phyloP scores from a whole-genome alignment of 1,140 invertebrate genomes.

The Thaumetopoea pityocampa region DNA sequence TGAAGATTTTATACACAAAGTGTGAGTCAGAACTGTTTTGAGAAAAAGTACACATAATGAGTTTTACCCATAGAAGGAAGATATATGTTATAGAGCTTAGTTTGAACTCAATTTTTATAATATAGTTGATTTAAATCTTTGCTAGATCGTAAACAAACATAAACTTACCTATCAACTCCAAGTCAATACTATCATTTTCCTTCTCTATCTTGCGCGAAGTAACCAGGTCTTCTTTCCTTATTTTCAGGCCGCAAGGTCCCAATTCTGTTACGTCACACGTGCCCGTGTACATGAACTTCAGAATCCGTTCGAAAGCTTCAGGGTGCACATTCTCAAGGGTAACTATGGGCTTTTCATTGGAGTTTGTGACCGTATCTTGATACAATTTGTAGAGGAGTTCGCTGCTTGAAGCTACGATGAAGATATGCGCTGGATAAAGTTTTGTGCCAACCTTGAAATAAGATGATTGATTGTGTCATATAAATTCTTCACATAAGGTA shows the following conservation, averaged over 20 bases:
- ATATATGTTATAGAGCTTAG: too few relatives aligned
- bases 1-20: too few relatives aligned
- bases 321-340: slow-evolving; percentile 75
- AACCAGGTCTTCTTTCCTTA: slow-evolving; percentile 55
- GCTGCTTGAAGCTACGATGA: slow-evolving; percentile 81
- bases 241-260: slow-evolving; percentile 68
- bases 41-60: too few relatives aligned
- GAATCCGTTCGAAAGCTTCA: slow-evolving; percentile 80
- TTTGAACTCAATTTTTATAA: too few relatives aligned
- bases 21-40: too few relatives aligned
- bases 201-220: slow-evolving; percentile 35
- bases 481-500: too few relatives aligned
- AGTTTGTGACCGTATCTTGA: slow-evolving; percentile 29
- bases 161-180: slow-evolving; percentile 44
- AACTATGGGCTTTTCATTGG: slow-evolving; percentile 46
- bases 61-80: too few relatives aligned
- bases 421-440: slow-evolving; percentile 80
- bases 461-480: too few relatives aligned
- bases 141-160: too few relatives aligned
- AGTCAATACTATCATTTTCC: slow-evolving; percentile 31
- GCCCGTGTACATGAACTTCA: slow-evolving; percentile 82
- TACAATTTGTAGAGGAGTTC: slow-evolving; percentile 64
- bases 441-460: slow-evolving; percentile 68
- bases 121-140: too few relatives aligned
- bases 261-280: slow-evolving; percentile 78